Percentiles rank a stretch among this genome's conserved stretches.
phyloP scores from a whole-genome alignment of 1,140 invertebrate genomes.

The Chelonus insularis region DNA sequence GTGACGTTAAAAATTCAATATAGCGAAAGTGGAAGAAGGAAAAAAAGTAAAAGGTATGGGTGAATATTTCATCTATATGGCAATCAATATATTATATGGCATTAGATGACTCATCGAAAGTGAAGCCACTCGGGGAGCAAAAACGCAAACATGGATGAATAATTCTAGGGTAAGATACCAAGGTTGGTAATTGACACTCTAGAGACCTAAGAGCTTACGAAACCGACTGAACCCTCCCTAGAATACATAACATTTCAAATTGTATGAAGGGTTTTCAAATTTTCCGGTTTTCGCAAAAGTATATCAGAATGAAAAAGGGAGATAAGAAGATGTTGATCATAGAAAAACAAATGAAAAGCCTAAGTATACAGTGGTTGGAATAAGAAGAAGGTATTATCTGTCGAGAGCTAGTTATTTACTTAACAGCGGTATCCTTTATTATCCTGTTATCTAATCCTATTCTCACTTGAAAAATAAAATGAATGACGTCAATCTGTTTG shows the following conservation, averaged over 20 bases:
- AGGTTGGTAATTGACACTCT: too few relatives aligned
- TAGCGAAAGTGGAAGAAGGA: not conserved
- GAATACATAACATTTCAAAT: too few relatives aligned
- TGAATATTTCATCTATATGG: too few relatives aligned
- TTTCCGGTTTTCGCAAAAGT: too few relatives aligned
- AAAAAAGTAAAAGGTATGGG: not conserved
- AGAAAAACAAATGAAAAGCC: not conserved
- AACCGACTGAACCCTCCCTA: not conserved
- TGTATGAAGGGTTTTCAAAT: not conserved
- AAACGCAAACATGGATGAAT: not conserved
- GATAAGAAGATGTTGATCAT: not conserved
- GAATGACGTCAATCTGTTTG: too few relatives aligned
- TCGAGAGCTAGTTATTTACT: constrained; percentile 5
- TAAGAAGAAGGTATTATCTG: constrained; percentile 11
- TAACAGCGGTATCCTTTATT: constrained; percentile 9
- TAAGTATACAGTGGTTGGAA: not conserved
- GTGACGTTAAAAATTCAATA: too few relatives aligned
- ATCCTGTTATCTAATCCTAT: constrained; percentile 6
- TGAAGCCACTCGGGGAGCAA: not conserved
- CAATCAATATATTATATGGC: not conserved
- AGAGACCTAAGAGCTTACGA: not conserved
- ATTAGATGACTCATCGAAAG: constrained; percentile 1
- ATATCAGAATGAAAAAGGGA: too few relatives aligned
- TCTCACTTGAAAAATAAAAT: too few relatives aligned
- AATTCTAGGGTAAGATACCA: too few relatives aligned